These are phyloP conservation scores for Syngnathoides biaculeatus DNA, from an alignment of 2,113 vertebrate species.

Conservation along the genomic window DNA sequence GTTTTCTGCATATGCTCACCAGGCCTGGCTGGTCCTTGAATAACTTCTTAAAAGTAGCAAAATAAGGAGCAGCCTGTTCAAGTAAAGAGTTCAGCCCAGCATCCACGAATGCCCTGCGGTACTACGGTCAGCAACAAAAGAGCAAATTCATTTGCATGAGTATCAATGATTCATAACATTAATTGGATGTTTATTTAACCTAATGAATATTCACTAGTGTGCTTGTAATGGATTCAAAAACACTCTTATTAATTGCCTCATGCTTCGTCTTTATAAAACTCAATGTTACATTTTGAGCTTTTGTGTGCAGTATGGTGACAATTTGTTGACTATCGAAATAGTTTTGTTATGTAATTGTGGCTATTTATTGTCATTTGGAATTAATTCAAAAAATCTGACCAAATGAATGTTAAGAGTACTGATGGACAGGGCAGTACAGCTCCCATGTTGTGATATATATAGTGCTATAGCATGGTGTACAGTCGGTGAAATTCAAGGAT, in stretches of 20 bases:
- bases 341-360: constrained; percentile 54
- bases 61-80: neutral
- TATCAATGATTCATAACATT: constrained; percentile 75
- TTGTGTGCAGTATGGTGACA: constrained; percentile 38
- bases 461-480: no score
- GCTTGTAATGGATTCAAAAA: constrained; percentile 56
- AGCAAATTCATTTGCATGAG: constrained; percentile 73
- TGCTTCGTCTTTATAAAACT: constrained; percentile 26
- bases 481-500: no score
- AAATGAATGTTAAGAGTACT: no score
- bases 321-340: constrained; percentile 31
- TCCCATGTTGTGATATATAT: no score
- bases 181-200: constrained; percentile 73
- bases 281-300: constrained; percentile 64
- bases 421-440: no score
- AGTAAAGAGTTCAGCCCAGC: constrained; percentile 34
- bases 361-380: constrained; percentile 14
- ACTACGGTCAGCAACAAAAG: constrained; percentile 64
- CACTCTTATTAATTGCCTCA: constrained; percentile 50
- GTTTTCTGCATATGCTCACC: neutral
- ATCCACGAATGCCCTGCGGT: constrained; percentile 35
- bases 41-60: neutral
- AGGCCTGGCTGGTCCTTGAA: neutral
- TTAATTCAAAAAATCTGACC: neutral
- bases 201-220: constrained; percentile 74